Evolutionary conservation across 2,113 vertebrate genomes (phyloP), one percentile per base, ranked within the genome.

Genomic region (Ptychochromis oligacanthus): DNA sequence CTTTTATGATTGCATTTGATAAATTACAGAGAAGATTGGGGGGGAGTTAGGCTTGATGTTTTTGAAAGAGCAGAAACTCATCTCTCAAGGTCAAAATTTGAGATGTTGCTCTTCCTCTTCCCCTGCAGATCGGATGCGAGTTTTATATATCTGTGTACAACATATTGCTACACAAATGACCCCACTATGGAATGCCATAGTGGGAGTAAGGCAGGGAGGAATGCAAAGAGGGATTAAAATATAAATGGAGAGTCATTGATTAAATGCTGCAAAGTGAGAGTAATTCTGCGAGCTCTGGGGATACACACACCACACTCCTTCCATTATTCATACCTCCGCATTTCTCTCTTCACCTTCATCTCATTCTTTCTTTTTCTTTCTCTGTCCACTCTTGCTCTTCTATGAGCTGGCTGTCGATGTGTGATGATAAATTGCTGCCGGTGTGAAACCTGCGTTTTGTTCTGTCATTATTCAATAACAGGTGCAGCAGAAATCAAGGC

Each of bases 251-350:
- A 90, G 88, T 79, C 91, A 95, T 95, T 95, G 95, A 96, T 95
- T 95, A 95, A 96, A 95, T 92, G 93, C 93, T 93, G 91, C 86
- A 94, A 94, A 94, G 94, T 94, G 93, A 91, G 91, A 94, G 92
- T 94, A 93, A 94, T 95, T 95, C 92, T 87, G 85, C 12, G 54
- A 91, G 91, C 89, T 28, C 60, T 87, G 93, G 93, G 92, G 94
- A 92, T 90, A 93, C 87, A 90, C 87, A 90, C 78, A 79, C 87
- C 77, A 70, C 88, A 34, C 88, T 80, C 59, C 40, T 75, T 92
- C 94, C 93, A 95, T 95, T 93, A 95, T 94, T 94, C 93, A 94
- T 94, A 83, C 62, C 64, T 57, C 79, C 56, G 80, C 80, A 74
- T 91, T 85, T 61, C 79, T 87, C 38, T 82, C 81, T 52, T 55